phyloP scores from a whole-genome alignment of 37 sponge, comb jelly and placozoan genomes.

The Theonella swinhoei region DNA sequence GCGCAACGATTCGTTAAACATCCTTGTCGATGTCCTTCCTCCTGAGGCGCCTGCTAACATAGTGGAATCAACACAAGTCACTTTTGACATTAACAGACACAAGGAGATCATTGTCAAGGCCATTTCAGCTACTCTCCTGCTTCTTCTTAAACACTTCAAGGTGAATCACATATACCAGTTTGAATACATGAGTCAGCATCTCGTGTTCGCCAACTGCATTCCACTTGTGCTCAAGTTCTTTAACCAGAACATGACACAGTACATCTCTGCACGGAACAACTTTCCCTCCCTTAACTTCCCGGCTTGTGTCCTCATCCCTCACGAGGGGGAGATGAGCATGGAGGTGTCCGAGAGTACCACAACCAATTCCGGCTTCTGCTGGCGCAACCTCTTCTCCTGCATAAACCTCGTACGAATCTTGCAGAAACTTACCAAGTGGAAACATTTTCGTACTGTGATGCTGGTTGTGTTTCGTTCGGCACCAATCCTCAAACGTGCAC shows the following conservation, averaged over 20 bases:
- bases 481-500: constrained; percentile 92
- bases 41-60: constrained; percentile 76
- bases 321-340: constrained; percentile 17
- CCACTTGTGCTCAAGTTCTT: constrained; percentile 94
- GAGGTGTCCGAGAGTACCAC: constrained; percentile 40
- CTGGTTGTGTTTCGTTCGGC: constrained; percentile 95
- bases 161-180: constrained; percentile 93
- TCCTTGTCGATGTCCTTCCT: constrained; percentile 88
- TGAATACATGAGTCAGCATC: constrained; percentile 93
- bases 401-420: constrained; percentile 91
- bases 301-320: constrained; percentile 62
- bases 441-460: constrained; percentile 91
- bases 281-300: constrained; percentile 80
- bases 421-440: constrained; percentile 97
- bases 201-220: constrained; percentile 97
- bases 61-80: constrained; percentile 65
- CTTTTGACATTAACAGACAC: constrained; percentile 90
- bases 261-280: constrained; percentile 78
- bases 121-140: constrained; percentile 88
- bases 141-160: constrained; percentile 95
- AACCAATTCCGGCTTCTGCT: constrained; percentile 63
- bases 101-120: constrained; percentile 97
- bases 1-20: constrained; percentile 90
- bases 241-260: constrained; percentile 89
- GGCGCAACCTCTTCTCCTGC: constrained; percentile 92